Evolutionary conservation across 2,888 invertebrate species (phyloP), one percentile per base, ranked within the genome.

Genomic region (Synanthedon tipuliformis): DNA sequence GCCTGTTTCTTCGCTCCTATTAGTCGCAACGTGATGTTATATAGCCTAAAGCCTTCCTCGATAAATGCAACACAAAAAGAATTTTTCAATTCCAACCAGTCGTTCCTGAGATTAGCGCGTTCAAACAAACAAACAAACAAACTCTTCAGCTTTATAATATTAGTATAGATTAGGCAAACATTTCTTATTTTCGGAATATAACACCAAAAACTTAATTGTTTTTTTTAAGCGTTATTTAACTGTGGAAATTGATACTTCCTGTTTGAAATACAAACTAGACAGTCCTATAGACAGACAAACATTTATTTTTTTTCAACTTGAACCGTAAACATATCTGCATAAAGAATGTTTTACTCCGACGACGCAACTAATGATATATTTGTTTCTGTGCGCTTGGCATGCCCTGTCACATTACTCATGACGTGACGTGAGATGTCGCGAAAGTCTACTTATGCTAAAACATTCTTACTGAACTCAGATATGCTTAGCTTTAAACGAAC

Each of bases 191-290:
- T 34, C 34, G 34, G 3, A 45, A 51, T 41, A 3, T 5, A 51
- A 5, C 18, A 50, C 8, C 34, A 50, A 27, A 8, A 13, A 51
- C 0, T 51, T 41, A 5, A 51, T 51, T 51, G 16, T 11, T 23
- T 41, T 51, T 41, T 41, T 51, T 51, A 7, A 51, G 4, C 10
- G 41, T 51, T 52, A 52, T 56, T 56, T 57, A 54, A 57, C 52
- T 52, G 54, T 56, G 55, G 57, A 61, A 60, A 63, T 61, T 60
- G 59, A 63, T 60, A 61, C 56, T 58, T 61, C 59, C 59, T 52
- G 54, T 53, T n/a, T 49, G 16, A 49, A 16, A 34, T 45, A 40
- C 41, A 51, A 51, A 48, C 50, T 56, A 54, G 58, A 56, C 59
- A 51, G 50, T 16, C 3, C 12, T 15, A 18, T 11, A 12, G 23